Base-by-base conservation (phyloP, 2,797 vertebrate species). In the Distichodus sexfasciatus region DNA sequence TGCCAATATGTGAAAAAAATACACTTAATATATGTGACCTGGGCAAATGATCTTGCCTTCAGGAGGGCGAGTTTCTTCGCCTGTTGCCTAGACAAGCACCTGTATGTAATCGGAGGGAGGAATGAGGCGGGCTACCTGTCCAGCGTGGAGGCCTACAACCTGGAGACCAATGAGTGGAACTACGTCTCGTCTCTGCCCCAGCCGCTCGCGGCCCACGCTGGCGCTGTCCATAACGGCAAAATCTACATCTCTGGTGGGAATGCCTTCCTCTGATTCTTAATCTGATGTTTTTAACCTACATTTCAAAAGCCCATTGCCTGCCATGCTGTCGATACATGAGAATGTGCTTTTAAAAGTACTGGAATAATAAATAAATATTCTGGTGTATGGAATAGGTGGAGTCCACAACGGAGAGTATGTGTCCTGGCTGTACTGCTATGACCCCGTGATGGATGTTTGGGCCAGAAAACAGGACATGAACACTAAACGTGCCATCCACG, bases 31-130 rank as follows among this genome's bases (percentile, higher is more conserved):
- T n/a, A 29, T 28, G 3, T 63, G 21, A 61, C 63, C 28, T 54
- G 12, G 69, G 17, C 53, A 43, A 35, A 44, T 57, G 68, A 44
- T 74, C 29, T 74, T 55, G 51, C 63, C 77, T 89, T 75, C 83
- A 99, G 97, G 93, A 96, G 97, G 92, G 97, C 97, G 86, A 98
- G 97, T 85, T 99, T 99, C 91, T 99, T 98, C 1, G 95, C 97
- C 63, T 99, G 97, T 83, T 93, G 94, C 73, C 87, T 99, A 78
- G 97, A 99, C 72, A 99, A 98, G 83, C 95, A 98, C 85, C 85
- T 99, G 76, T 99, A 98, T 0, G 97, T 99, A 69, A 96, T 99
- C 28, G 97, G 97, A 47, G 97, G 97, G 26, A 92, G 97, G 81
- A 99, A 99, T 1, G 97, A 99, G 87, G 90, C 91, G 0, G 97